phyloP scores from a whole-genome alignment of 2,888 invertebrate genomes.

The Pelosia muscerda region DNA sequence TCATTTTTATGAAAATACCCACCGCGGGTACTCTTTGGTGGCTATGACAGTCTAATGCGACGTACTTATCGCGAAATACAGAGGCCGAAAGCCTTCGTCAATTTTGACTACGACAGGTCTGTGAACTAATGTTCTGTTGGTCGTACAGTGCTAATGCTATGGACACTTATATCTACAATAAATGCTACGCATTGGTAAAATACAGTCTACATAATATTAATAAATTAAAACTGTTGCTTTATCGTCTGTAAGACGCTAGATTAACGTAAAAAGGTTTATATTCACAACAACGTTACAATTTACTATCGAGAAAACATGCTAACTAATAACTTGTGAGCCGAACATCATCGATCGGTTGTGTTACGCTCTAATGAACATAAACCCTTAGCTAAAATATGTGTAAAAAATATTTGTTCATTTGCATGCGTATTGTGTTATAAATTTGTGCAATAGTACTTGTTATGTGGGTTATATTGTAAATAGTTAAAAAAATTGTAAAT shows the following conservation, averaged over 20 bases:
- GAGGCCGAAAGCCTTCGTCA: not conserved
- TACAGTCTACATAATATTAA: slow-evolving; percentile 21
- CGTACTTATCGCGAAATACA: not conserved
- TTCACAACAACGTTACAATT: slow-evolving; percentile 12
- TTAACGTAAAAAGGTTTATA: slow-evolving; percentile 20
- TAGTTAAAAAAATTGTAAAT: not conserved
- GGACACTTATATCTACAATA: slow-evolving; percentile 41
- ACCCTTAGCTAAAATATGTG: not conserved
- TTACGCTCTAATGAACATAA: slow-evolving; percentile 4
- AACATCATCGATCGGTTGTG: not conserved
- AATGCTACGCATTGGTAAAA: slow-evolving; percentile 49
- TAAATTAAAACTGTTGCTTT: slow-evolving; percentile 16
- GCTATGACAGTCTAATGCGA: not conserved
- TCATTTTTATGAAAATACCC: slow-evolving; percentile 8
- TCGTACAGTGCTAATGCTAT: slow-evolving; percentile 31
- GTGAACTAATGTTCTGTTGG: slow-evolving; percentile 29
- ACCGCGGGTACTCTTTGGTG: not conserved
- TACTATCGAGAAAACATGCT: not conserved
- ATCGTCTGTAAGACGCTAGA: slow-evolving; percentile 25
- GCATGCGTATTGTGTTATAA: not conserved
- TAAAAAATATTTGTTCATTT: not conserved
- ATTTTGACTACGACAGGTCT: not conserved
- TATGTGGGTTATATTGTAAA: not conserved
- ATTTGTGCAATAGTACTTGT: not conserved
- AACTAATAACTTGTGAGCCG: not conserved